These are phyloP conservation scores for Sylvicola cinctus DNA, from an alignment of 2,888 invertebrate genomes.

Conservation along the genomic window DNA sequence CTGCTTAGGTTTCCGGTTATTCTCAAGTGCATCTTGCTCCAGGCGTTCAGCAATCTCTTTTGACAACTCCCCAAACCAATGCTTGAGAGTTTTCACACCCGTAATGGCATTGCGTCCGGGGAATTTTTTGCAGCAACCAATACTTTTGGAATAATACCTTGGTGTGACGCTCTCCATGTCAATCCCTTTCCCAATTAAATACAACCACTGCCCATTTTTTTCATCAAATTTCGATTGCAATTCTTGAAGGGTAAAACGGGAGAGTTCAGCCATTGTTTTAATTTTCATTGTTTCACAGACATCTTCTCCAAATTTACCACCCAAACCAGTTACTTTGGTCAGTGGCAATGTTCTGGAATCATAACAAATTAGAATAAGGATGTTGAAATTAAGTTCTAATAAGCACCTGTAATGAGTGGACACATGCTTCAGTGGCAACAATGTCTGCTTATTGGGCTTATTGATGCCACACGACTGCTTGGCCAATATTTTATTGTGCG, in stretches of 20 bases:
- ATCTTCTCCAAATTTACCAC: constrained; percentile 82
- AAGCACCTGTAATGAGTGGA: constrained; percentile 8
- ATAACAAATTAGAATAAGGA: constrained; percentile 2
- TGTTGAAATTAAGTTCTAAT: neutral
- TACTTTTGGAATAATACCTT: constrained; percentile 73
- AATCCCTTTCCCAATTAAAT: constrained; percentile 66
- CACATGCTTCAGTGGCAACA: constrained; percentile 40
- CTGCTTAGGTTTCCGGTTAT: constrained; percentile 53
- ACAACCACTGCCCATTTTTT: constrained; percentile 82
- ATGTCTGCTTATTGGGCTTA: constrained; percentile 81
- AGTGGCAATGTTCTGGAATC: constrained; percentile 43
- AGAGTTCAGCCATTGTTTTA: constrained; percentile 59
- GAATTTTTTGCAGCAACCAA: constrained; percentile 91
- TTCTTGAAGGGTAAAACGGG: constrained; percentile 45
- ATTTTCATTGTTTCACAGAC: constrained; percentile 53
- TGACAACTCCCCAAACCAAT: constrained; percentile 66
- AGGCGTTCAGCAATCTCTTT: constrained; percentile 69
- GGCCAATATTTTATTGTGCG: constrained; percentile 87
- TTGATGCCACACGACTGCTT: constrained; percentile 86
- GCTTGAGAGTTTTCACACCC: constrained; percentile 40
- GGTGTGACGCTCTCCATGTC: constrained; percentile 73
- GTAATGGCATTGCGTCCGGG: constrained; percentile 55
- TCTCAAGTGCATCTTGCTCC: constrained; percentile 57
- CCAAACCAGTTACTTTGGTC: constrained; percentile 71
- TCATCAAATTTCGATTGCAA: constrained; percentile 58